phyloP scores from a whole-genome alignment of 1,140 invertebrate species.

The Mercenaria mercenaria region DNA sequence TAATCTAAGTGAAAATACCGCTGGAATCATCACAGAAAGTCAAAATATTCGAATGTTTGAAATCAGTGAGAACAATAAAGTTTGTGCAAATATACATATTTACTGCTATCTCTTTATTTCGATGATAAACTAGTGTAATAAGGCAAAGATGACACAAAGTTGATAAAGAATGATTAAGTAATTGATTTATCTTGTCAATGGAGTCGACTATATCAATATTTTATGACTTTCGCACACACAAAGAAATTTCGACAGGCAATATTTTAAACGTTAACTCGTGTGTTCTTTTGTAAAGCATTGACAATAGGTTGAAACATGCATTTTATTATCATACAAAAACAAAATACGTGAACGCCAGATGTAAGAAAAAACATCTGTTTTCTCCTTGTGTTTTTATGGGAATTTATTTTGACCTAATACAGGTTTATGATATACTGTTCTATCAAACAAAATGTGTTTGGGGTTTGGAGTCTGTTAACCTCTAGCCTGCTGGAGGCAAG shows the following conservation, averaged over 20 bases:
- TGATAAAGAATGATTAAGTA: constrained; percentile 31
- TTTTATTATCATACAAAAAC: not conserved
- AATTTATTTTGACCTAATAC: no score
- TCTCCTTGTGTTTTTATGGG: no score
- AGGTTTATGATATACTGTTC: no score
- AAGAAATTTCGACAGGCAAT: constrained; percentile 21
- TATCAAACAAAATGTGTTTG: no score
- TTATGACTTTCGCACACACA: constrained; percentile 16
- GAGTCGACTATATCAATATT: constrained; percentile 17
- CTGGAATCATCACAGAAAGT: no score
- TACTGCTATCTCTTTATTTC: not conserved
- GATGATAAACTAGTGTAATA: constrained; percentile 5
- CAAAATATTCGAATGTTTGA: no score
- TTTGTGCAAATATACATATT: not conserved
- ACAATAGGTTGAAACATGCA: not conserved
- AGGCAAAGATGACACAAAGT: not conserved
- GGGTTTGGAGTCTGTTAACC: no score
- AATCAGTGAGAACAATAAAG: not conserved
- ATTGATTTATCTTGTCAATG: constrained; percentile 29
- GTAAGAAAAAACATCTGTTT: no score
- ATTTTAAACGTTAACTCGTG: not conserved
- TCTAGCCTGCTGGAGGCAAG: no score
- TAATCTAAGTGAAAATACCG: no score
- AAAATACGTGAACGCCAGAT: no score
- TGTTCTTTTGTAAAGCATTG: constrained; percentile 1